Evolutionary conservation across 2,888 invertebrate species (phyloP).

Genomic region (Drosophila kuntzei): DNA sequence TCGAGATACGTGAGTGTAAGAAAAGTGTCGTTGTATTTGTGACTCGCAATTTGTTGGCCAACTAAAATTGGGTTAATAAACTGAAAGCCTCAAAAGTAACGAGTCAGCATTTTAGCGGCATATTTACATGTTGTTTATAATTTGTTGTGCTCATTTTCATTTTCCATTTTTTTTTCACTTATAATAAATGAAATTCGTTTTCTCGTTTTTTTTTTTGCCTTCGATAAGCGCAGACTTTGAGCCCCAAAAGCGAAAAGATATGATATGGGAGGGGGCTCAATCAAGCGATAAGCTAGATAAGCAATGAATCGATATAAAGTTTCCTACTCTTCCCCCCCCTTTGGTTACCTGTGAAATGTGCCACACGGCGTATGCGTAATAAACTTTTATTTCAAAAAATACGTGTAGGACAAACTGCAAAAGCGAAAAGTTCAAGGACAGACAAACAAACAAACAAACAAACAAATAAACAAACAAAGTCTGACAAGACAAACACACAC

Average conservation of each 20-base stretch:
- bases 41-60: slow-evolving; percentile 2
- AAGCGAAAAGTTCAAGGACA: slow-evolving; percentile 64
- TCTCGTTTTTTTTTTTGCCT: background rate
- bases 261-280: slow-evolving; percentile 32
- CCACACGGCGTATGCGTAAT: slow-evolving; percentile 43
- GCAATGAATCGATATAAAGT: slow-evolving; percentile 56
- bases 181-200: no score
- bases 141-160: slow-evolving; percentile 48
- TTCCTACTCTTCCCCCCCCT: background rate
- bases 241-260: slow-evolving; percentile 25
- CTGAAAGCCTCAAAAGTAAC: slow-evolving; percentile 47
- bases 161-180: no score
- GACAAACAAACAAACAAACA: slow-evolving; percentile 24
- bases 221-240: slow-evolving; percentile 61
- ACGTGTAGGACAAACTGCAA: slow-evolving; percentile 27
- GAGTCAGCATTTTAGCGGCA: slow-evolving; percentile 66
- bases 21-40: slow-evolving; percentile 1
- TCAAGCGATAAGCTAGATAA: slow-evolving; percentile 43
- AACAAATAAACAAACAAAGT: no score
- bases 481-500: slow-evolving; percentile 1
- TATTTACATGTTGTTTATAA: slow-evolving; percentile 73
- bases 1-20: slow-evolving; percentile 19
- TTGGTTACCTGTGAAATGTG: slow-evolving; percentile 11
- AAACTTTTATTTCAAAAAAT: slow-evolving; percentile 3
- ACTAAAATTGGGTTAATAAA: slow-evolving; percentile 70